Base-by-base conservation (phyloP, 2,113 vertebrate genomes). In the Passerina amoena region DNA sequence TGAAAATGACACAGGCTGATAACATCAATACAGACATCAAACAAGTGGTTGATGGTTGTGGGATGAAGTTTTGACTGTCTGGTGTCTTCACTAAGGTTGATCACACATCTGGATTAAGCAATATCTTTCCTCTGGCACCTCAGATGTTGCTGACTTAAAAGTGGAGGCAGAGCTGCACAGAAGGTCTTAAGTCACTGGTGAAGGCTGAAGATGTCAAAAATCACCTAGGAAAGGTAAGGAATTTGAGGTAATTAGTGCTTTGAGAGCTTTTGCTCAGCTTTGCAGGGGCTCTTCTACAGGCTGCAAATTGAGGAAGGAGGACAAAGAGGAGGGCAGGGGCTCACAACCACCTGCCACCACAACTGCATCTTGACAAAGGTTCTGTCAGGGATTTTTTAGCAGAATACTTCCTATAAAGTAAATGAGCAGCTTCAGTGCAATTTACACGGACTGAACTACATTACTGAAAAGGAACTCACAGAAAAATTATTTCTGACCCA, bases 311-410 rank as follows among this genome's bases (percentile, higher is more conserved):
- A 72, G 21, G 30, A 83, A 81, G 24, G 11, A 86, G 19, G 8
- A 23, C 11, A 87, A 73, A 50, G 15, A 81, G 4, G 7, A 59
- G 13, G 8, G 10, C 12, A 61, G 22, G 23, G 11, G 19, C 5
- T 10, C n/a, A 25, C 0, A 0, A 59, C 18, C 23, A 70, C 12
- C 21, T 82, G 33, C 14, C 17, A 54, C 11, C 23, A 59, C 9
- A 50, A 45, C 11, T 57, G 59, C 35, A 38, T 14, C 48, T 45
- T 42, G 12, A 50, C 21, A 76, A 75, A 50, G 27, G 5, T 11
- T 72, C 19, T 30, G 28, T 35, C 31, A 44, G 61, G 48, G 5
- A 48, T 11, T 17, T 44, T 68, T 76, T 40, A 90, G 45, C 40
- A 88, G 51, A 87, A 82, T 33, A 27, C 11, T 23, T 86, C 8